These are phyloP conservation scores for Synchiropus splendidus DNA, from an alignment of 2,113 vertebrate species.

Conservation along the genomic window DNA sequence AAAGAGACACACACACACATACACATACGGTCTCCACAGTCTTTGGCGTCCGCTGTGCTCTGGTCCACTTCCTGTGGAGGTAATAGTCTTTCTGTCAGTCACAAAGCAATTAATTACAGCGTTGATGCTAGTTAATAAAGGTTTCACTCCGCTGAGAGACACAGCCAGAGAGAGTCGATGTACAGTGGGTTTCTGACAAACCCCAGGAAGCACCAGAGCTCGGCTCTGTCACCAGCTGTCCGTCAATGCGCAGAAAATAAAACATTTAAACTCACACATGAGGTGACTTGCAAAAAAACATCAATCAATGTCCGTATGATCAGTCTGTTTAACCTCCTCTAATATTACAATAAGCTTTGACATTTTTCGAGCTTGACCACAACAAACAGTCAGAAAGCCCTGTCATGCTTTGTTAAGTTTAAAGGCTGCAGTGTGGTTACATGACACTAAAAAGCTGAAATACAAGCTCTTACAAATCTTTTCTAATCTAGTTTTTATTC, in stretches of 20 bases:
- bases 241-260: conserved; percentile 7
- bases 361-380: too few relatives aligned
- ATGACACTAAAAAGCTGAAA: too few relatives aligned
- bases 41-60: conserved; percentile 16
- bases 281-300: too few relatives aligned
- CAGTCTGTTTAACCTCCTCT: too few relatives aligned
- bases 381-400: too few relatives aligned
- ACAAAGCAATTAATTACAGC: conserved; percentile 39
- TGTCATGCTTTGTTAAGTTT: too few relatives aligned
- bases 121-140: conserved; percentile 42
- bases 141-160: conserved; percentile 23
- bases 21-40: conserved; percentile 5
- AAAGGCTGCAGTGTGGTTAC: too few relatives aligned
- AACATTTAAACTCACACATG: too few relatives aligned
- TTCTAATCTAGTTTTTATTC: too few relatives aligned
- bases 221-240: conserved; percentile 31
- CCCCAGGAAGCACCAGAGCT: conserved; percentile 22
- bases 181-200: conserved; percentile 3
- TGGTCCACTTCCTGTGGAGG: conserved; percentile 44
- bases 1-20: conserved; percentile 12
- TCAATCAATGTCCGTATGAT: too few relatives aligned
- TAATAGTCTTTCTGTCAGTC: conserved; percentile 44
- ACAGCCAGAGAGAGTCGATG: conserved; percentile 1
- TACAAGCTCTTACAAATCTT: too few relatives aligned
- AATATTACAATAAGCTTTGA: too few relatives aligned